Evolutionary conservation across 2,113 vertebrate genomes (phyloP).

Genomic region (Sylvietta virens): DNA sequence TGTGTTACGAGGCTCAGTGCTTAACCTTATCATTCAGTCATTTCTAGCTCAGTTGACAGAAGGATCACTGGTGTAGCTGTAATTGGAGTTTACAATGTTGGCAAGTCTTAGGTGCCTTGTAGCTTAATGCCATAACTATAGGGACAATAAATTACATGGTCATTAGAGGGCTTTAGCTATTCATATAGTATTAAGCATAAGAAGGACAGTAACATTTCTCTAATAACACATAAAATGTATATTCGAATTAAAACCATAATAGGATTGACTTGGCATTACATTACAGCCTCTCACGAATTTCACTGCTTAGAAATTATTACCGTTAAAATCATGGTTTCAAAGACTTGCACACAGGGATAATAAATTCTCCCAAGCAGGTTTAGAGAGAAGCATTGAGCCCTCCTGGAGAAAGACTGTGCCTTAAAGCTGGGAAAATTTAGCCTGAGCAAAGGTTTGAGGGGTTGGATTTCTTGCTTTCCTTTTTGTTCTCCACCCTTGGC

Average conservation of each 20-base stretch:
- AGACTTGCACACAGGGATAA: slow-evolving; percentile 18
- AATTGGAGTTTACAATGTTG: slow-evolving; percentile 58
- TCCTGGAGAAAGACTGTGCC: neutral
- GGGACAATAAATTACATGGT: slow-evolving; percentile 18
- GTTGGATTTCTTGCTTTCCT: neutral
- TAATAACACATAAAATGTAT: slow-evolving; percentile 35
- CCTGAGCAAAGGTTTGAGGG: neutral
- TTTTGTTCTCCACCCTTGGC: neutral
- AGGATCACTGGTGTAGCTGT: slow-evolving; percentile 47
- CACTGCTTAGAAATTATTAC: slow-evolving; percentile 51
- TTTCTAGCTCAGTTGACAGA: slow-evolving; percentile 46
- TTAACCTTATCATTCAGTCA: slow-evolving; percentile 46
- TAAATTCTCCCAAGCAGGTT: slow-evolving; percentile 57
- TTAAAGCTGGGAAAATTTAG: neutral
- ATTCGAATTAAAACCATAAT: slow-evolving; percentile 60
- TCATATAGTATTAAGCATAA: slow-evolving; percentile 11
- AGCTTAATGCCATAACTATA: slow-evolving; percentile 48
- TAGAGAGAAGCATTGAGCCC: neutral
- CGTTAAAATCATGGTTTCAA: slow-evolving; percentile 47
- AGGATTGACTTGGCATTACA: slow-evolving; percentile 7
- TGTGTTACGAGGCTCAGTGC: neutral
- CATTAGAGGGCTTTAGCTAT: slow-evolving; percentile 34
- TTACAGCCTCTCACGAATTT: slow-evolving; percentile 22
- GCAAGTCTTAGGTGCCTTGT: slow-evolving; percentile 54
- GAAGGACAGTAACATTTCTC: slow-evolving; percentile 31